Conservation (phyloP, 2,797 vertebrate genomes). For the Tadarida brasiliensis region DNA sequence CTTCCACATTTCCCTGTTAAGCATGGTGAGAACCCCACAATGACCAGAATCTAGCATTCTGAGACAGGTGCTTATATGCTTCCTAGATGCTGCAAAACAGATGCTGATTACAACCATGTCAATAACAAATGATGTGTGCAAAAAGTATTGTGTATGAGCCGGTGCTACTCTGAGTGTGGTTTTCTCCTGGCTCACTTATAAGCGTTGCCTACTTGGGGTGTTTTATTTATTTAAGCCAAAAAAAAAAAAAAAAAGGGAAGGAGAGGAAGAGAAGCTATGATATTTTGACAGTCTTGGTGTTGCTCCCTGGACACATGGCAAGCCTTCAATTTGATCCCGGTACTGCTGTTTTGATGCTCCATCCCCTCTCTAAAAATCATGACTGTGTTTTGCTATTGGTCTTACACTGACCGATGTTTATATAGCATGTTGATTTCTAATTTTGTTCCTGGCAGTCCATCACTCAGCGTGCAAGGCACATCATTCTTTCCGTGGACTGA, state of each 20-base stretch:
- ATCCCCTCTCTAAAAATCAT: constrained; percentile 66
- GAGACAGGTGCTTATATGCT: background rate
- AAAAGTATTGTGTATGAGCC: background rate
- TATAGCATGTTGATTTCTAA: constrained; percentile 64
- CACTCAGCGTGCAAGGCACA: constrained; percentile 16
- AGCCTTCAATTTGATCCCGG: constrained; percentile 18
- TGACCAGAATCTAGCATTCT: background rate
- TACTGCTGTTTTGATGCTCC: constrained; percentile 52
- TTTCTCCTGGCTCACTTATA: background rate
- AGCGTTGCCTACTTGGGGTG: background rate
- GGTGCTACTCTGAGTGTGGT: background rate
- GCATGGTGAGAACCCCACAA: accelerated
- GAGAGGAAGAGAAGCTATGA: constrained; percentile 41
- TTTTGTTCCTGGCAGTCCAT: constrained; percentile 59
- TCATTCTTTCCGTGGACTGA: constrained; percentile 42
- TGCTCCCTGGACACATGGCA: constrained; percentile 66
- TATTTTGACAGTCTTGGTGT: constrained; percentile 59
- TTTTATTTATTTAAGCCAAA: constrained; percentile 53
- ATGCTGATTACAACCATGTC: background rate
- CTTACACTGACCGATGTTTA: constrained; percentile 67
- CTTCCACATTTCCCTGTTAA: background rate
- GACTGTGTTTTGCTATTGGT: constrained; percentile 63
- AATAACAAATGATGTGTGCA: background rate
- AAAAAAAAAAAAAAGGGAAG: background rate
- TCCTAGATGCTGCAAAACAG: background rate